Conservation (phyloP, 2,888 invertebrate species). For the Tachystola acroxantha region DNA sequence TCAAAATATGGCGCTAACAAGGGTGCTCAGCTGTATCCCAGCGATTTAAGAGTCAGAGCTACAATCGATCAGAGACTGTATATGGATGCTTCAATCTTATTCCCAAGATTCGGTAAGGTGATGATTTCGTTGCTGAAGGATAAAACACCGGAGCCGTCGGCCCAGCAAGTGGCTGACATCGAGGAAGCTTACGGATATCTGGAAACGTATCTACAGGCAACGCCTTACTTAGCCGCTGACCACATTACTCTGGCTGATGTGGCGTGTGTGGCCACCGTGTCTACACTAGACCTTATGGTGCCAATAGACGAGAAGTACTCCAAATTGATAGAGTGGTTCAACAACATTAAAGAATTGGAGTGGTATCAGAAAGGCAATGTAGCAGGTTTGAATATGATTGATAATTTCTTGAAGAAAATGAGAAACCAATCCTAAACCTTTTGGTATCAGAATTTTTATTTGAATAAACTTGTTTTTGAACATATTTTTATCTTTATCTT, state of each 20-base stretch:
- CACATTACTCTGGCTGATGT: slow-evolving; percentile 39
- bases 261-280: slow-evolving; percentile 29
- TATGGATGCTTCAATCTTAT: slow-evolving; percentile 31
- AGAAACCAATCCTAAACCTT: no score
- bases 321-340: slow-evolving; percentile 29
- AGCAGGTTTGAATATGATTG: no score
- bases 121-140: slow-evolving; percentile 13
- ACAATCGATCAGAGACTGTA: slow-evolving; percentile 33
- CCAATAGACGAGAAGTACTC: slow-evolving; percentile 28
- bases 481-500: no score
- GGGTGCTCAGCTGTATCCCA: slow-evolving; percentile 31
- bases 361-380: slow-evolving; percentile 33
- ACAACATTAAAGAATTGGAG: slow-evolving; percentile 22
- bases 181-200: slow-evolving; percentile 31
- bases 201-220: slow-evolving; percentile 34
- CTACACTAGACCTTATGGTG: slow-evolving; percentile 25
- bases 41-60: slow-evolving; percentile 28
- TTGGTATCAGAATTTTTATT: no score
- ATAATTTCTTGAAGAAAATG: no score
- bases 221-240: slow-evolving; percentile 27
- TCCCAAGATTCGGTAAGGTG: slow-evolving; percentile 19
- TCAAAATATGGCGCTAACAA: slow-evolving; percentile 41
- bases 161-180: slow-evolving; percentile 18
- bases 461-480: no score
- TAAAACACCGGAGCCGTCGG: slow-evolving; percentile 15